Evolutionary conservation across 2,113 vertebrate species (phyloP), one percentile per base, ranked within the genome.

Genomic region (Rhombomys opimus): DNA sequence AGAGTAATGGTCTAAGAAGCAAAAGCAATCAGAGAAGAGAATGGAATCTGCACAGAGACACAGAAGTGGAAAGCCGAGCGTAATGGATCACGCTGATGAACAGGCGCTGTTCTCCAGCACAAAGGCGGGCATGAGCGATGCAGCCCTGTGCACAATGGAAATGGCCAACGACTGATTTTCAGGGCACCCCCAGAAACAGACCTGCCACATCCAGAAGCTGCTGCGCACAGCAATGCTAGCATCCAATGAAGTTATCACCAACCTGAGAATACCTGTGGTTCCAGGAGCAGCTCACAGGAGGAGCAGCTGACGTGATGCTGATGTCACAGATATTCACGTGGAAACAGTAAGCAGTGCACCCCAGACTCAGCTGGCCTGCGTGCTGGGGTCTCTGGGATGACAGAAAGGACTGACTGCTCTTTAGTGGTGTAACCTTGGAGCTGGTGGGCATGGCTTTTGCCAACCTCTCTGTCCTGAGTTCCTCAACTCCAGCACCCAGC

Each of bases 1-100:
- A 98, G 98, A 98, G 97, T 98, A 98, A 99, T 98, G 98, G 98
- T 93, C 93, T 98, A 98, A 98, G 97, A 98, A 98, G 98, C 96
- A 98, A 98, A 99, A 98, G 98, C 98, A 98, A 99, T 99, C 98
- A 98, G 97, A 98, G 96, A 97, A 96, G 96, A 98, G 98, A 98
- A 98, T 98, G 97, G 98, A 98, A 98, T 97, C 97, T 93, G 97
- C 93, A 96, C 96, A 97, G 97, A 97, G 98, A 98, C 95, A 96
- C 93, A 96, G 96, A 96, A 97, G 97, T 72, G 96, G 97, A 96
- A 98, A 98, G 98, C 94, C 96, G 92, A 93, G 92, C 95, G 90
- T 93, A 95, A 98, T 98, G 98, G 65, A 98, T 98, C 98, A 98
- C 93, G 75, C 67, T 98, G 98, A 98, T 97, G 97, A 98, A 98